Percentiles rank a stretch among this genome's conserved stretches.
These are phyloP conservation scores for Bombus difficillimus DNA, from an alignment of 1,140 invertebrate species.

Conservation along the genomic window DNA sequence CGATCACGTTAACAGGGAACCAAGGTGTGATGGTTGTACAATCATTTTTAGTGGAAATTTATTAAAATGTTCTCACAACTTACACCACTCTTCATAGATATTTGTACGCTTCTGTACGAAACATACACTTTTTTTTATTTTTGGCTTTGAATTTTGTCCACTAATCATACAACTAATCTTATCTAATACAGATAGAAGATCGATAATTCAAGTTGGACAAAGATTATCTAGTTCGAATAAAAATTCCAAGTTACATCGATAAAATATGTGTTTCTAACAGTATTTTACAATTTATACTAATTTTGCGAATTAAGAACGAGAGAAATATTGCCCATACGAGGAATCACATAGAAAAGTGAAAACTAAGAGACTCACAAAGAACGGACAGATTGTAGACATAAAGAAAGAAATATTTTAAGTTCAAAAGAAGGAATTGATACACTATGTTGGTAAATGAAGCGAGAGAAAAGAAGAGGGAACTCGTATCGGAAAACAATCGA, in stretches of 20 bases:
- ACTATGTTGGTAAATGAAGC: not conserved
- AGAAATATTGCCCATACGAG: not conserved
- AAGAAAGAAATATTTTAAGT: not conserved
- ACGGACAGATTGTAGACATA: not conserved
- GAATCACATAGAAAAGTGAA: not conserved
- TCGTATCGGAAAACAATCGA: slow-evolving; percentile 75
- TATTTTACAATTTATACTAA: not conserved
- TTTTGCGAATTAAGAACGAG: not conserved
- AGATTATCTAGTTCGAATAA: not conserved
- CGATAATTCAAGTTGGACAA: not conserved
- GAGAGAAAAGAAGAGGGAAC: not conserved
- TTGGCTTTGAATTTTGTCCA: not conserved
- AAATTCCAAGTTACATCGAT: not conserved
- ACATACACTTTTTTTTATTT: not conserved
- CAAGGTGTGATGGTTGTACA: not conserved
- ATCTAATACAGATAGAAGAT: not conserved
- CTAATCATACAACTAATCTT: not conserved
- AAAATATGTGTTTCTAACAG: not conserved
- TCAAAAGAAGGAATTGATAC: not conserved
- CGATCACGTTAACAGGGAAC: not conserved
- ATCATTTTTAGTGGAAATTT: not conserved
- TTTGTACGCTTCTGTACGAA: no score
- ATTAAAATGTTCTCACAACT: not conserved
- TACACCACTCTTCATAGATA: no score
- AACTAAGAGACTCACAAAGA: not conserved